These are phyloP conservation scores for Channa argus DNA, from an alignment of 2,113 vertebrate species.

Conservation along the genomic window DNA sequence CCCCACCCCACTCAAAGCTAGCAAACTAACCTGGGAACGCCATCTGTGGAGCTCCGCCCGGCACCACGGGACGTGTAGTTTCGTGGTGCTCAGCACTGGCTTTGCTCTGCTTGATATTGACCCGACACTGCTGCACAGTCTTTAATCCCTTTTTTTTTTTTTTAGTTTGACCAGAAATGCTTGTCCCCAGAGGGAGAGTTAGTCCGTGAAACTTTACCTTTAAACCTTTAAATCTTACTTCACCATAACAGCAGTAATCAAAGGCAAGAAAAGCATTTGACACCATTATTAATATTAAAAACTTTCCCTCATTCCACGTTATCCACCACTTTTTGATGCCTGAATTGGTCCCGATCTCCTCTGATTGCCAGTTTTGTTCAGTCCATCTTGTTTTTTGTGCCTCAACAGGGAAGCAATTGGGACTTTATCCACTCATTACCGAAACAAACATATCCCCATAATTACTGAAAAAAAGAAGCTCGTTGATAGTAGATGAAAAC, in stretches of 20 bases:
- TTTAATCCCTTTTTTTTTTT: constrained; percentile 29
- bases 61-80: constrained; percentile 63
- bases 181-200: too few relatives aligned
- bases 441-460: not conserved
- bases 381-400: not conserved
- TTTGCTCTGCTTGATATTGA: constrained; percentile 35
- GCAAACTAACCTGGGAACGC: constrained; percentile 61
- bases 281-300: too few relatives aligned
- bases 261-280: too few relatives aligned
- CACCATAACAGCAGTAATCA: too few relatives aligned
- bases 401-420: not conserved
- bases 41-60: constrained; percentile 66
- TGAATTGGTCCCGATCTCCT: not conserved
- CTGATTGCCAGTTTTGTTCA: not conserved
- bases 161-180: too few relatives aligned
- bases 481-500: constrained; percentile 26
- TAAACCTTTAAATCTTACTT: too few relatives aligned
- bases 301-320: too few relatives aligned
- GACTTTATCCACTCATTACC: not conserved
- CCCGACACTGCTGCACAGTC: constrained; percentile 8
- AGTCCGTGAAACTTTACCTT: too few relatives aligned
- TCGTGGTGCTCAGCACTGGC: constrained; percentile 54
- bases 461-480: constrained; percentile 3
- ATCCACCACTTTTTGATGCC: too few relatives aligned
- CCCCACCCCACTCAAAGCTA: not conserved